phyloP scores from a whole-genome alignment of 2,113 vertebrate species.

The Lipophrys pholis region DNA sequence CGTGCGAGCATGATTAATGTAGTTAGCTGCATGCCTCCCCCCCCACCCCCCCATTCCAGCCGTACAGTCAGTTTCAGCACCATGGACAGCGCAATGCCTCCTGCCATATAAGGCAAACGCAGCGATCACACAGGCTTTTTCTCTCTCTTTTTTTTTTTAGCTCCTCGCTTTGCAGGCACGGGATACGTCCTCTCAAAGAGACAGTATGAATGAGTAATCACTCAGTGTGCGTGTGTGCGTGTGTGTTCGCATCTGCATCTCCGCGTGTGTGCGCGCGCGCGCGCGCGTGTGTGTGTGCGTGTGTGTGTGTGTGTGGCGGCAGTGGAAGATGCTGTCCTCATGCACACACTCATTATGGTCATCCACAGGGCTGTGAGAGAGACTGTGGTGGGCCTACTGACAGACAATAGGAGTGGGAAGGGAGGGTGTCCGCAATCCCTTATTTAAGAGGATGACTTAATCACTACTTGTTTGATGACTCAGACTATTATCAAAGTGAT shows the following conservation, averaged over 20 bases:
- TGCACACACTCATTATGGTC: slow-evolving; percentile 48
- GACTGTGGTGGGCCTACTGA: slow-evolving; percentile 69
- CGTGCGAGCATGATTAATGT: slow-evolving; percentile 63
- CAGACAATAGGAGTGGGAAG: slow-evolving; percentile 51
- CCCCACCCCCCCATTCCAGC: slow-evolving; percentile 10
- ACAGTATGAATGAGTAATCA: slow-evolving; percentile 72
- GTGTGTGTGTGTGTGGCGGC: slow-evolving; percentile 22
- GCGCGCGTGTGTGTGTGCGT: background rate
- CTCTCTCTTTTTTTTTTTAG: background rate
- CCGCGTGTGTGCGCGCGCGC: slow-evolving; percentile 11
- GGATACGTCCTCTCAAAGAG: slow-evolving; percentile 41
- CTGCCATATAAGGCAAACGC: slow-evolving; percentile 63
- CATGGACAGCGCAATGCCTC: slow-evolving; percentile 81
- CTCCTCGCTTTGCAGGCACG: slow-evolving; percentile 40
- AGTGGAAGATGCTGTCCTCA: slow-evolving; percentile 36
- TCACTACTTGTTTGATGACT: slow-evolving; percentile 55
- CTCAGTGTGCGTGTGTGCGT: slow-evolving; percentile 38
- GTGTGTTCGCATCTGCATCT: background rate
- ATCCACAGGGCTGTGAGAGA: slow-evolving; percentile 62
- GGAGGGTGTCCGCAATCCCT: slow-evolving; percentile 55
- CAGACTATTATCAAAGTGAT: slow-evolving; percentile 31
- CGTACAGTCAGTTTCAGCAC: slow-evolving; percentile 65
- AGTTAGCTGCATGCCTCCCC: slow-evolving; percentile 59
- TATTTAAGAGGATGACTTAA: slow-evolving; percentile 56
- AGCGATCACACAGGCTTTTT: slow-evolving; percentile 33